Evolutionary conservation across 2,113 vertebrate genomes (phyloP).

Genomic region (Choloepus hoffmanni): DNA sequence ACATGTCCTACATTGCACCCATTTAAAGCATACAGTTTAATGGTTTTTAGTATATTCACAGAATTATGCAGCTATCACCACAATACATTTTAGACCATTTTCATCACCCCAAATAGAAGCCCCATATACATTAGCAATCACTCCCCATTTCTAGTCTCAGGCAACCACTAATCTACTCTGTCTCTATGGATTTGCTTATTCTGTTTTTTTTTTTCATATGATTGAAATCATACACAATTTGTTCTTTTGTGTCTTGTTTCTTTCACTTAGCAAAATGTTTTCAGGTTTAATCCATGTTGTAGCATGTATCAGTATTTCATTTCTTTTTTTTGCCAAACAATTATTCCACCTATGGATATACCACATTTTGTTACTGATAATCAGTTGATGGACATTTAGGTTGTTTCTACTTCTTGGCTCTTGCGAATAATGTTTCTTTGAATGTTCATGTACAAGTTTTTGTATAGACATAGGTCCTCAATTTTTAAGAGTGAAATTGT

Average conservation of each 20-base stretch:
- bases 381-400: not conserved
- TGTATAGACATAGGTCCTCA: not conserved
- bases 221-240: too few species aligned
- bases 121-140: not conserved
- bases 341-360: not conserved
- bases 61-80: not conserved
- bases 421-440: not conserved
- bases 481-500: not conserved
- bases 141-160: too few species aligned
- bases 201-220: too few species aligned
- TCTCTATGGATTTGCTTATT: too few species aligned
- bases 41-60: not conserved
- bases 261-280: not conserved
- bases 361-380: not conserved
- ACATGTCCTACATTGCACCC: too few species aligned
- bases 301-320: not conserved
- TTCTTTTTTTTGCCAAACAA: not conserved
- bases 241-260: not conserved
- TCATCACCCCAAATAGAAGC: not conserved
- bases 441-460: not conserved
- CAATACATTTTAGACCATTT: not conserved
- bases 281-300: not conserved
- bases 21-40: not conserved
- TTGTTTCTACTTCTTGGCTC: not conserved
- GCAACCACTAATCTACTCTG: too few species aligned